Evolutionary conservation across 2,888 invertebrate genomes (phyloP).

Genomic region (Drosophila paramelanica): DNA sequence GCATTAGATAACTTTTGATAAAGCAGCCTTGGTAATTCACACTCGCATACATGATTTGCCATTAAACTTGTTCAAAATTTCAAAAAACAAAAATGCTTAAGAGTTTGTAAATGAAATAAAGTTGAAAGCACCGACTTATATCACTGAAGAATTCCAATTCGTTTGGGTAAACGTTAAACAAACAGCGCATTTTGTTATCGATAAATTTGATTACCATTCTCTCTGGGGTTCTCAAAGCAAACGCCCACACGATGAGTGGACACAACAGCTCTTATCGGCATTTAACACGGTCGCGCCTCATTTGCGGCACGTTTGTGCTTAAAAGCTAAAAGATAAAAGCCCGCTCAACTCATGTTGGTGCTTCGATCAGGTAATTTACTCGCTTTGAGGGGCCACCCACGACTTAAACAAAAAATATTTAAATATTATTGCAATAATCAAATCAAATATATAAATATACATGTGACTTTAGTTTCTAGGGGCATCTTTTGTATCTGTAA

Average conservation of each 20-base stretch:
- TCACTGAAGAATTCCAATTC: background rate
- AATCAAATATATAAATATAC: conserved; percentile 27
- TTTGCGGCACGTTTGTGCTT: conserved; percentile 47
- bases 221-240: conserved; percentile 8
- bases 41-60: too few relatives aligned
- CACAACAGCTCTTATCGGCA: conserved; percentile 26
- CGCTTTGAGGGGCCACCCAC: conserved; percentile 43
- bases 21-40: too few relatives aligned
- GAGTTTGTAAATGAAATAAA: too few relatives aligned
- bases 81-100: too few relatives aligned
- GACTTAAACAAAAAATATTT: background rate
- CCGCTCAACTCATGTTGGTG: conserved; percentile 7
- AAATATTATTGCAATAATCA: conserved; percentile 52
- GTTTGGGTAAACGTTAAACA: conserved; percentile 20
- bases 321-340: conserved; percentile 23
- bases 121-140: too few relatives aligned
- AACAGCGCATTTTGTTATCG: conserved; percentile 30
- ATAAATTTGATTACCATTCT: conserved; percentile 17
- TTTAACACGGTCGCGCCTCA: conserved; percentile 42
- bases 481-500: conserved; percentile 14
- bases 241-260: conserved; percentile 15
- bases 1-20: too few relatives aligned
- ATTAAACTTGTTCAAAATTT: too few relatives aligned
- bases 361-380: conserved; percentile 23
- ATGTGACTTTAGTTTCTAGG: background rate